These are phyloP conservation scores for Pomacea canaliculata DNA, from an alignment of 2,888 invertebrate genomes.

Conservation along the genomic window DNA sequence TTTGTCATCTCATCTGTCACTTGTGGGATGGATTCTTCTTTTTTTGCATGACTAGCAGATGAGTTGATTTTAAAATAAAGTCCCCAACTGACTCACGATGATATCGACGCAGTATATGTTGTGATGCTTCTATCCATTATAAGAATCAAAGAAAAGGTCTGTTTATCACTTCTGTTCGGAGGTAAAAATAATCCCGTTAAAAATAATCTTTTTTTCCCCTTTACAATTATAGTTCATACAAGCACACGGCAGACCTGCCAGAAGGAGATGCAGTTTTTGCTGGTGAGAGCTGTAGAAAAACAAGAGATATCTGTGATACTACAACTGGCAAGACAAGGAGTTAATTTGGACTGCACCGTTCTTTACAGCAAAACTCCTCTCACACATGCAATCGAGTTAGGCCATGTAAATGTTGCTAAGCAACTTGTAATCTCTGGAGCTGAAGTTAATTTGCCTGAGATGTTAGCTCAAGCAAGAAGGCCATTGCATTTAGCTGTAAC, in stretches of 20 bases:
- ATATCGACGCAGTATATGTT: too few relatives aligned
- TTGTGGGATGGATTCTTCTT: too few relatives aligned
- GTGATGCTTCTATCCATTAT: too few relatives aligned
- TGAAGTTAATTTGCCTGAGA: neutral
- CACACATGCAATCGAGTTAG: slow-evolving; percentile 1
- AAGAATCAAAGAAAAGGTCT: too few relatives aligned
- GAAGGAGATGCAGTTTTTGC: slow-evolving; percentile 8
- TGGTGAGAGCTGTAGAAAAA: slow-evolving; percentile 5
- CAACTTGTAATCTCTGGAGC: neutral
- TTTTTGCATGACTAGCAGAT: too few relatives aligned
- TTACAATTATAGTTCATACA: too few relatives aligned
- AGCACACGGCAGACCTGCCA: neutral
- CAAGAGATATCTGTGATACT: neutral
- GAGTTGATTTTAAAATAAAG: too few relatives aligned
- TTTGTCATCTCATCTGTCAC: too few relatives aligned
- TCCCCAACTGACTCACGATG: too few relatives aligned
- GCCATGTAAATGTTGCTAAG: neutral
- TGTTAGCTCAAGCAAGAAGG: neutral
- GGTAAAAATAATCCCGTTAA: too few relatives aligned
- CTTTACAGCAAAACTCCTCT: slow-evolving; percentile 10
- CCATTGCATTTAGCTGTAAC: slow-evolving; percentile 1
- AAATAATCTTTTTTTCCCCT: too few relatives aligned
- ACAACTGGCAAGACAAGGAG: neutral
- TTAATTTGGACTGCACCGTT: slow-evolving; percentile 1
- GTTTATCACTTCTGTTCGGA: too few relatives aligned